Evolutionary conservation across 2,888 invertebrate species (phyloP).

Genomic region (Apamea anceps): DNA sequence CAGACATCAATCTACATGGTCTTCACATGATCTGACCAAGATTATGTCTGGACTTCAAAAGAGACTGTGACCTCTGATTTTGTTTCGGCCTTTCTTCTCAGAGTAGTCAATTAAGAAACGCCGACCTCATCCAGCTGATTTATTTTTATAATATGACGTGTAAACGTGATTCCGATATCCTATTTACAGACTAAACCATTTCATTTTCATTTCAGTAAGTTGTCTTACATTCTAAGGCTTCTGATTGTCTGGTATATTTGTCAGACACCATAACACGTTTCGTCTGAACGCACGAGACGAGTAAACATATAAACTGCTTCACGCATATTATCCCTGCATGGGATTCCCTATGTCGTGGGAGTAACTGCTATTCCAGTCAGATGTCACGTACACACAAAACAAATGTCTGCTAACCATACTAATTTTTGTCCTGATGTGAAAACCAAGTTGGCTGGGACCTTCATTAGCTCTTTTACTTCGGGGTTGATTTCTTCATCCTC

Average conservation of each 20-base stretch:
- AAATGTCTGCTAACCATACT: conserved; percentile 21
- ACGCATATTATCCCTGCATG: conserved; percentile 32
- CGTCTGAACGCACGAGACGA: conserved; percentile 11
- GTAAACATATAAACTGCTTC: conserved; percentile 45
- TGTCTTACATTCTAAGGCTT: conserved; percentile 6
- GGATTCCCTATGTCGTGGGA: conserved; percentile 47
- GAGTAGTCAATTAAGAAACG: no score
- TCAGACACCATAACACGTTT: conserved; percentile 19
- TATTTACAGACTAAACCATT: background rate
- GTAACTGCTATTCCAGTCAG: conserved; percentile 24
- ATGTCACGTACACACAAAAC: conserved; percentile 55
- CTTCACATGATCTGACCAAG: no score
- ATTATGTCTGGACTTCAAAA: no score
- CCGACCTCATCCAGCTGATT: no score
- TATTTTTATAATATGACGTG: no score
- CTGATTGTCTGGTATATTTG: background rate
- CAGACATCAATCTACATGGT: no score
- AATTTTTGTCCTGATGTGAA: conserved; percentile 27
- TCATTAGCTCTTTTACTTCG: background rate
- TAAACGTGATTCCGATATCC: background rate
- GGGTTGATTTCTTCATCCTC: background rate
- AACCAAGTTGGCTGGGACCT: background rate
- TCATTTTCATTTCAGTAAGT: background rate
- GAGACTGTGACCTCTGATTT: no score
- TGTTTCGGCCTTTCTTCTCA: no score